Percentiles rank a stretch among this genome's conserved stretches.
These are phyloP conservation scores for Nephrotoma appendiculata DNA, from an alignment of 2,888 invertebrate genomes.

Conservation along the genomic window DNA sequence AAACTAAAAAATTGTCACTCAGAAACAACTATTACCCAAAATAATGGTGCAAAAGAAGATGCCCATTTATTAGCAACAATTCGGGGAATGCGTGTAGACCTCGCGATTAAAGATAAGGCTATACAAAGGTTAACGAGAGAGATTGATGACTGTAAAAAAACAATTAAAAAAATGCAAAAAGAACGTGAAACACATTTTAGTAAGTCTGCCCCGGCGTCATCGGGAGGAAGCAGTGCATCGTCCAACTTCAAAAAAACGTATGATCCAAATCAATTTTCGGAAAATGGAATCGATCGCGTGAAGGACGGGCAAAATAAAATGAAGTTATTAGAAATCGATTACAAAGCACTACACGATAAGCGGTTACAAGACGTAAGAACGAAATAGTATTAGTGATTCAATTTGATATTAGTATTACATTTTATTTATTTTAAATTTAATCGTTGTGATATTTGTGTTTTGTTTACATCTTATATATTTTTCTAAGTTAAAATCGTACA, in stretches of 20 bases:
- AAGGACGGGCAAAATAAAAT: constrained; percentile 44
- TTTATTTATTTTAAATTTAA: not conserved
- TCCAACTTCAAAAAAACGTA: constrained; percentile 21
- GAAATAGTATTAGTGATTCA: not conserved
- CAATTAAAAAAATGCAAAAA: constrained; percentile 58
- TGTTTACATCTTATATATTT: not conserved
- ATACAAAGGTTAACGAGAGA: constrained; percentile 58
- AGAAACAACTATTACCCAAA: constrained; percentile 30
- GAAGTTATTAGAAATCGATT: constrained; percentile 58
- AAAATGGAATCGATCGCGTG: constrained; percentile 23
- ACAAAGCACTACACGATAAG: constrained; percentile 59
- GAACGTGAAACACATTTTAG: constrained; percentile 44
- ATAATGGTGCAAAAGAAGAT: constrained; percentile 41
- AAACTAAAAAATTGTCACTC: constrained; percentile 41
- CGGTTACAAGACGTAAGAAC: constrained; percentile 62
- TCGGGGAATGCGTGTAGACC: constrained; percentile 58
- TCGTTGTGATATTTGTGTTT: not conserved
- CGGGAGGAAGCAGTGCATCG: constrained; percentile 6
- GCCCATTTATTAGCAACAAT: constrained; percentile 65
- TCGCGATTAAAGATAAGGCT: constrained; percentile 58
- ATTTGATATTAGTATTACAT: not conserved
- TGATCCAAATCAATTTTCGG: constrained; percentile 29
- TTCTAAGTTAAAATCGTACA: not conserved
- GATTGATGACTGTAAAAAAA: constrained; percentile 59
- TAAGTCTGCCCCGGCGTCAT: constrained; percentile 10